phyloP scores from a whole-genome alignment of 1,140 invertebrate species.

The Venturia canescens region DNA sequence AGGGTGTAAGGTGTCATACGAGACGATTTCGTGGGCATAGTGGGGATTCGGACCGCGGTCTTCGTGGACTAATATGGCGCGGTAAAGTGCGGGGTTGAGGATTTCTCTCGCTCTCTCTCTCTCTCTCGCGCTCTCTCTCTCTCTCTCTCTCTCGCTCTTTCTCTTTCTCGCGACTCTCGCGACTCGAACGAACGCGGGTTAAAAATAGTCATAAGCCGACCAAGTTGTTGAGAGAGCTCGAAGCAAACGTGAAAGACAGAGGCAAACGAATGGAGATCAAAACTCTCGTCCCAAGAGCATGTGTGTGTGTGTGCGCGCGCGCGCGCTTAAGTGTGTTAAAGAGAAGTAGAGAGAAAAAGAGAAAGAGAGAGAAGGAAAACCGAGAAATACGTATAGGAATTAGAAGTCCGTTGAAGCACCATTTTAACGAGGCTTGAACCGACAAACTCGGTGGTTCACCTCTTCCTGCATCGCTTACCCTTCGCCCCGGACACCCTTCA shows the following conservation, averaged over 20 bases:
- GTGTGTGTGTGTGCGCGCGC: no score
- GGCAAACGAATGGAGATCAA: neutral
- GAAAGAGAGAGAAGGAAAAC: neutral
- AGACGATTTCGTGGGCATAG: slow-evolving; percentile 69
- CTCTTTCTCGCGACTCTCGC: slow-evolving; percentile 51
- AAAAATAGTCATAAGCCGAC: slow-evolving; percentile 77
- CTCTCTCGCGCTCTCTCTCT: slow-evolving; percentile 42
- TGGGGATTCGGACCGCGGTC: slow-evolving; percentile 70
- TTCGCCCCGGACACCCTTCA: slow-evolving; percentile 25
- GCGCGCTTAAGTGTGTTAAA: neutral
- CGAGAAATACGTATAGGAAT: neutral
- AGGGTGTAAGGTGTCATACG: slow-evolving; percentile 74
- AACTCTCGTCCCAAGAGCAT: neutral
- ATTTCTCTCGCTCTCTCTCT: slow-evolving; percentile 59
- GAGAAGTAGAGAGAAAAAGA: slow-evolving; percentile 17
- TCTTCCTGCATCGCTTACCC: neutral
- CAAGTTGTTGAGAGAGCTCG: slow-evolving; percentile 25
- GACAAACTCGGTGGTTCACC: slow-evolving; percentile 35
- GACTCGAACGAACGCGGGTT: slow-evolving; percentile 65
- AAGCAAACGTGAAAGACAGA: slow-evolving; percentile 47
- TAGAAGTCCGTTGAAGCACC: slow-evolving; percentile 34
- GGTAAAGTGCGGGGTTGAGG: slow-evolving; percentile 71
- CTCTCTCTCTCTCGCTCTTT: slow-evolving; percentile 44
- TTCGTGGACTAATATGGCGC: slow-evolving; percentile 77
- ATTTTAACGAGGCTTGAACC: slow-evolving; percentile 47